phyloP scores from a whole-genome alignment of 2,113 vertebrate species.

The Chelonoidis abingdonii region DNA sequence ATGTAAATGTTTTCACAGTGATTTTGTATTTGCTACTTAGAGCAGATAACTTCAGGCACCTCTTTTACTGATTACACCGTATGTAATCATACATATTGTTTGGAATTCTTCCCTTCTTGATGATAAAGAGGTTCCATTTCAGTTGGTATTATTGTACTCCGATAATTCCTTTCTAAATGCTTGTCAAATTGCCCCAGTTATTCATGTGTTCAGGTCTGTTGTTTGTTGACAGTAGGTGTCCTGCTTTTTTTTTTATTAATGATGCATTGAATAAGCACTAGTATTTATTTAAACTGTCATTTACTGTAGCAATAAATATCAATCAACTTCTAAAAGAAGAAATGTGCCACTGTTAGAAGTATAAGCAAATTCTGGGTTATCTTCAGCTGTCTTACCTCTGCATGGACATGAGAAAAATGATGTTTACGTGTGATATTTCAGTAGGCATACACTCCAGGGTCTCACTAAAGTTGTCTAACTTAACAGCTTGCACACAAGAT shows the following conservation, averaged over 20 bases:
- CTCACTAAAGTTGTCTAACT: constrained; percentile 40
- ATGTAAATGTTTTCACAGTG: neutral
- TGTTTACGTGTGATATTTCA: constrained; percentile 34
- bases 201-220: neutral
- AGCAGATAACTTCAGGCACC: neutral
- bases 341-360: constrained; percentile 47
- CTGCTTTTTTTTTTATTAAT: constrained; percentile 23
- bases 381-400: constrained; percentile 34
- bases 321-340: constrained; percentile 49
- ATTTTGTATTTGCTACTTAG: neutral
- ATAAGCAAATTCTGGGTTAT: constrained; percentile 36
- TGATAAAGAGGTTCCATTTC: neutral
- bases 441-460: constrained; percentile 32
- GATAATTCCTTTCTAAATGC: neutral
- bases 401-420: constrained; percentile 33
- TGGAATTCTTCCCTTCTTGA: neutral
- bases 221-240: constrained; percentile 17
- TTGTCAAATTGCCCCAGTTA: neutral
- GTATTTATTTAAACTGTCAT: constrained; percentile 44
- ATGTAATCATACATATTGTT: fast-evolving
- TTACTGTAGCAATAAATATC: constrained; percentile 40
- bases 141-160: neutral
- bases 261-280: neutral
- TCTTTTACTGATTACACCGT: neutral
- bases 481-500: constrained; percentile 27